A percentile compares a stretch with the other conserved stretches of the same genome.
Conservation (phyloP, 2,797 vertebrate genomes). For the Sardinella longiceps region DNA sequence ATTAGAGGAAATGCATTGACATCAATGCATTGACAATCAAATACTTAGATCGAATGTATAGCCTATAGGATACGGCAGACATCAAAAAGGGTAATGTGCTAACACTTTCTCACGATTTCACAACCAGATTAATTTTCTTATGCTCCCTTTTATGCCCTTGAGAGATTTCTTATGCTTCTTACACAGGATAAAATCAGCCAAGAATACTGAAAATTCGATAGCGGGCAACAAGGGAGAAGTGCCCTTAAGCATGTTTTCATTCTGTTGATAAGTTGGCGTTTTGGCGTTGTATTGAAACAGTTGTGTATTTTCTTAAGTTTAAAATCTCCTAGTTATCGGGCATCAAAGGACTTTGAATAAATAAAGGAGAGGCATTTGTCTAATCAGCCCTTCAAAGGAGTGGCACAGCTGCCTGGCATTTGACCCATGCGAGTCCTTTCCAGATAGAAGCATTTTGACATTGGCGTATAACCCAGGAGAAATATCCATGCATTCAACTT, state of each 20-base stretch:
- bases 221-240: neutral
- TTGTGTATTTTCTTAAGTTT: slow-evolving; percentile 35
- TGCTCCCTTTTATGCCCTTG: neutral
- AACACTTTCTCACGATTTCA: neutral
- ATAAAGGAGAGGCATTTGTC: slow-evolving; percentile 39
- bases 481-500: neutral
- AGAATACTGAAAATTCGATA: neutral
- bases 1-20: neutral
- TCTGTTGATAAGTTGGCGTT: neutral
- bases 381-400: slow-evolving; percentile 49
- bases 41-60: neutral
- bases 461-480: neutral
- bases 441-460: neutral
- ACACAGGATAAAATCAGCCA: neutral
- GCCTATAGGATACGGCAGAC: no score
- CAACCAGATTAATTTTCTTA: neutral
- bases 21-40: neutral
- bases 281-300: slow-evolving; percentile 41
- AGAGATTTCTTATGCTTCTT: neutral
- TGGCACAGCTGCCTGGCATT: slow-evolving; percentile 43
- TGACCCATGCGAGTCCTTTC: slow-evolving; percentile 10
- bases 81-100: neutral
- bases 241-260: neutral
- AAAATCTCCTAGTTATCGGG: slow-evolving; percentile 31
- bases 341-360: slow-evolving; percentile 39